Base-by-base conservation (phyloP, 1,140 invertebrate genomes). In the Aleiodes sp. region DNA sequence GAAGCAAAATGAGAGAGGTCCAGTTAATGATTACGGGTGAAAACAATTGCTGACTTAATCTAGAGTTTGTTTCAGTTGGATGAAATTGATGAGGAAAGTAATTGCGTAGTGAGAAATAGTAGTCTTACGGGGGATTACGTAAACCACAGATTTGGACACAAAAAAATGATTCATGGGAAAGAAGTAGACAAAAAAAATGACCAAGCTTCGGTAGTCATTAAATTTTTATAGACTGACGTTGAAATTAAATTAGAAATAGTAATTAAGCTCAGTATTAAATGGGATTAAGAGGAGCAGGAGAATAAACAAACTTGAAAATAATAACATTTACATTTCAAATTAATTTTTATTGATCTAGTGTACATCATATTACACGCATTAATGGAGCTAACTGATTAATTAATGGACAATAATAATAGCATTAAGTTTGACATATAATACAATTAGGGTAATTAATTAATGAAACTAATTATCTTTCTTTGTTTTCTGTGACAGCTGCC, bases 401-500 rank as follows among this genome's bases (percentile, higher is more conserved):
- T 78, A 78, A 81, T 76, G 80, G 57, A 73, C 69, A 78, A 75
- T 65, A 75, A 72, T 79, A 78, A 75, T 78, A 78, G 79, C 72
- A 79, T 76, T 80, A 78, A 74, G 70, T 76, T 76, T 79, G 43
- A 65, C 57, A 76, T 80, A 82, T 82, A 82, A 83, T 81, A 81
- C 77, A 80, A 75, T 81, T 57, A 78, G 57, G 68, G 66, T 76
- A 79, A 79, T 60, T 80, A 78, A 81, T 76, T 73, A 79, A 80
- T 78, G 76, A 72, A 83, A 75, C 80, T 81, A 83, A 82, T 84
- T 83, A 72, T 81, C 76, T 76, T 75, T 79, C 80, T 84, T 46
- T 72, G 68, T 68, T 82, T 83, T 74, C 73, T 79, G 71, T 86
- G 85, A 86, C 85, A 86, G 85, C 85, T 86, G 85, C 85, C 85